Percentiles rank a stretch among this genome's conserved stretches.
These are phyloP conservation scores for Pleuronectes platessa DNA, from an alignment of 2,113 vertebrate species.

Conservation along the genomic window DNA sequence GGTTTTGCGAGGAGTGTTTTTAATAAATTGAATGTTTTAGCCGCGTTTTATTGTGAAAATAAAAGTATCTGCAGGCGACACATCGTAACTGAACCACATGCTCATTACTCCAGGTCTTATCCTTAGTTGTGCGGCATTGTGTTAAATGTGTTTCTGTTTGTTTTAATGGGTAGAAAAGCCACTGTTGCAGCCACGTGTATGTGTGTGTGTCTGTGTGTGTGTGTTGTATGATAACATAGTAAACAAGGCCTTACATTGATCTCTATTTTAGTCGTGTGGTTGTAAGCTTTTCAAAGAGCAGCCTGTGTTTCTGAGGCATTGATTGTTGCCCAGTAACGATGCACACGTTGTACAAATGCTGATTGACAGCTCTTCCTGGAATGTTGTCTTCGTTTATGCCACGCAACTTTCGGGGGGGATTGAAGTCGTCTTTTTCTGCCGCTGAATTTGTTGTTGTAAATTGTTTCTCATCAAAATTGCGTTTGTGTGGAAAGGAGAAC, in stretches of 20 bases:
- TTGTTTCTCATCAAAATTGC: conserved; percentile 47
- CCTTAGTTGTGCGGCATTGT: conserved; percentile 29
- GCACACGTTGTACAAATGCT: conserved; percentile 60
- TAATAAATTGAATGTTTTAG: conserved; percentile 13
- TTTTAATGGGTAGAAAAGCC: conserved; percentile 65
- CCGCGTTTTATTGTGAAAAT: conserved; percentile 30
- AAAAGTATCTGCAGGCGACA: conserved; percentile 1
- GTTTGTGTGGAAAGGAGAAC: conserved; percentile 44
- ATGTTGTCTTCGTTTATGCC: conserved; percentile 52
- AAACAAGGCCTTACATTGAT: conserved; percentile 59
- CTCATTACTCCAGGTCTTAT: conserved; percentile 40
- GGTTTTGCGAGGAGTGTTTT: conserved; percentile 7
- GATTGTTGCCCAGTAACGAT: conserved; percentile 51
- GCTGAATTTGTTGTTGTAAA: conserved; percentile 53
- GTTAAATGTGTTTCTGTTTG: conserved; percentile 55
- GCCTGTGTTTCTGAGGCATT: conserved; percentile 38
- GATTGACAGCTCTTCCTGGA: conserved; percentile 65
- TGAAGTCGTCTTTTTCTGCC: conserved; percentile 37
- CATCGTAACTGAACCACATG: conserved; percentile 5
- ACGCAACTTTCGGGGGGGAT: conserved; percentile 28
- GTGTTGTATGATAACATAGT: conserved; percentile 66
- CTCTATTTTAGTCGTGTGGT: conserved; percentile 59
- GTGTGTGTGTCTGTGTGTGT: conserved; percentile 30
- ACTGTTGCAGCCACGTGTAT: conserved; percentile 48
- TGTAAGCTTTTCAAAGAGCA: conserved; percentile 65